phyloP scores from a whole-genome alignment of 2,888 invertebrate genomes.

The Phortica magna region DNA sequence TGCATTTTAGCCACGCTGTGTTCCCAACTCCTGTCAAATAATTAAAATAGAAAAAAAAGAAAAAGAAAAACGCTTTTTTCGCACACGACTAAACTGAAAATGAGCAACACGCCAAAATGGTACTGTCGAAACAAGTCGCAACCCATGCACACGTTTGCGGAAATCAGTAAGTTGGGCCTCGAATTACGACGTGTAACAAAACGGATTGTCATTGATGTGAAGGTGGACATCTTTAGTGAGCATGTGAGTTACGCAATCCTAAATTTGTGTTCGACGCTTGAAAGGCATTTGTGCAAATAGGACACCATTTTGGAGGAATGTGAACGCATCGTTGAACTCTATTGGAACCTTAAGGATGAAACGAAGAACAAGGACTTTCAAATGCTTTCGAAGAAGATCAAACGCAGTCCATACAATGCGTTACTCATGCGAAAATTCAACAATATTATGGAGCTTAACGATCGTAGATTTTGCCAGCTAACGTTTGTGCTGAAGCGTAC shows the following conservation, averaged over 20 bases:
- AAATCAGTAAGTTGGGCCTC: constrained; percentile 72
- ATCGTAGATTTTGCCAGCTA: constrained; percentile 73
- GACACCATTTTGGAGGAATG: constrained; percentile 74
- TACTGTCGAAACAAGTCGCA: constrained; percentile 75
- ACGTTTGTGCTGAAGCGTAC: constrained; percentile 75
- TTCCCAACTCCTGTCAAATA: constrained; percentile 43
- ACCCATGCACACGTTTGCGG: constrained; percentile 74
- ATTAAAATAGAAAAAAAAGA: constrained; percentile 64
- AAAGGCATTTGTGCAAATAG: constrained; percentile 45
- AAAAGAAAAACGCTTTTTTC: not conserved
- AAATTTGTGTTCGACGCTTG: not conserved
- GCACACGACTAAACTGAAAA: constrained; percentile 53
- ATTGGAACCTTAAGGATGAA: constrained; percentile 73
- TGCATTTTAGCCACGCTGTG: constrained; percentile 57
- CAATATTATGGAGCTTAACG: constrained; percentile 70
- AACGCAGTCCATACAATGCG: constrained; percentile 76
- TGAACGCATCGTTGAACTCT: constrained; percentile 69
- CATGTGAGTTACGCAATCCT: constrained; percentile 64
- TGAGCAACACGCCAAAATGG: constrained; percentile 75
- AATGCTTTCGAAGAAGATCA: constrained; percentile 73
- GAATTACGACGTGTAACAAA: constrained; percentile 74
- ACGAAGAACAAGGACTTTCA: constrained; percentile 69
- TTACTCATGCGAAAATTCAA: constrained; percentile 71
- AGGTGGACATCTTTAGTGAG: constrained; percentile 74
- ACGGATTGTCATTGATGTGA: constrained; percentile 75